Percentiles rank a stretch among this genome's conserved stretches.
Evolutionary conservation across 2,797 vertebrate genomes (phyloP).

Genomic region (Natrix natrix): DNA sequence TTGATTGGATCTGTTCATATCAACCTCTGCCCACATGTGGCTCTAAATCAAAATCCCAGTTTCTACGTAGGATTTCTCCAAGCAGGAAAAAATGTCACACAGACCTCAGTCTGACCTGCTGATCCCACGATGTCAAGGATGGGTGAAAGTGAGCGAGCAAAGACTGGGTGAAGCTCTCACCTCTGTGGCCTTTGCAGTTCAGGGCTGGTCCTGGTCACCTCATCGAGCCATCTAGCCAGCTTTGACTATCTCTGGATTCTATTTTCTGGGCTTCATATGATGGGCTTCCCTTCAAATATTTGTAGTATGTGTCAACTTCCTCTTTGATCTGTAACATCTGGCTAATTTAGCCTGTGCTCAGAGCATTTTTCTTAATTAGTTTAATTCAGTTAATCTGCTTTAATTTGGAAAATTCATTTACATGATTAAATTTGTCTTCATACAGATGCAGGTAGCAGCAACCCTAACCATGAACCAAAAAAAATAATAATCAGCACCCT

Average conservation of each 20-base stretch:
- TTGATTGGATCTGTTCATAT: not conserved
- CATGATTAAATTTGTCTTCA: slow-evolving; percentile 14
- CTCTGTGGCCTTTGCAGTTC: not conserved
- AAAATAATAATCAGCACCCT: not conserved
- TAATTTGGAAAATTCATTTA: slow-evolving; percentile 4
- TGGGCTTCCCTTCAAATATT: not conserved
- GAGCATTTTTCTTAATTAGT: slow-evolving; percentile 1
- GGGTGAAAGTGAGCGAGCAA: not conserved
- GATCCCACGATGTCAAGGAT: not conserved
- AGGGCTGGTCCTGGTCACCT: not conserved
- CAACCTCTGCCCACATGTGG: not conserved
- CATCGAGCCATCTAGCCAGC: not conserved
- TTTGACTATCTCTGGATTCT: too few relatives aligned
- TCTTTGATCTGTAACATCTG: not conserved
- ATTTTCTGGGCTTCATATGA: not conserved
- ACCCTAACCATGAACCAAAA: not conserved
- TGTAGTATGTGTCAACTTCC: not conserved
- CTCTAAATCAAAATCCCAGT: not conserved
- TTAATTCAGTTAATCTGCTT: slow-evolving; percentile 21
- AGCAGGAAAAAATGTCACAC: rapidly evolving
- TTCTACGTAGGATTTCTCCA: not conserved
- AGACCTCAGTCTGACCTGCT: slow-evolving; percentile 14
- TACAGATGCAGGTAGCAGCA: not conserved
- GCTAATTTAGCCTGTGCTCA: not conserved
- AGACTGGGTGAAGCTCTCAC: slow-evolving; percentile 1